Conservation (phyloP, 2,113 vertebrate genomes). For the Pomatorhinus ruficollis region DNA sequence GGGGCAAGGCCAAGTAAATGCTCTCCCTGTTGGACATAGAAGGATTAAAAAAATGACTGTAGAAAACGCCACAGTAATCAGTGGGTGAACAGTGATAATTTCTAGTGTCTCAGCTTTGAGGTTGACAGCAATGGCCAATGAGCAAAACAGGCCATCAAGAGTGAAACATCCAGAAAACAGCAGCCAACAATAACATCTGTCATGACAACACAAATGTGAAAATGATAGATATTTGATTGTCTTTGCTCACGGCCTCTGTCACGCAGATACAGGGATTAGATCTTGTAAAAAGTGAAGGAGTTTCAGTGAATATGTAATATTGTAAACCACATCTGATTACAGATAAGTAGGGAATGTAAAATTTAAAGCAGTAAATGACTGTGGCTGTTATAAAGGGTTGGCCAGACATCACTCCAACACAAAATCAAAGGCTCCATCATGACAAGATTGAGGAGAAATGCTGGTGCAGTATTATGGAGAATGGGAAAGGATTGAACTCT, state of each 20-base stretch:
- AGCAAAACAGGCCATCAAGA: not conserved
- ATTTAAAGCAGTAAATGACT: not conserved
- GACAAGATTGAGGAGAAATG: not conserved
- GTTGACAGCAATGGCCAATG: not conserved
- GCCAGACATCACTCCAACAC: not conserved
- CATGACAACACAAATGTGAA: not conserved
- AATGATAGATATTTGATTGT: accelerated
- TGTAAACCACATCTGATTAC: not conserved
- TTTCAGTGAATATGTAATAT: not conserved
- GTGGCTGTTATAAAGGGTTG: not conserved
- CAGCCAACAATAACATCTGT: not conserved
- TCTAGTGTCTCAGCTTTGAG: not conserved
- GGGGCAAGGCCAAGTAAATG: not conserved
- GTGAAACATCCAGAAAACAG: not conserved
- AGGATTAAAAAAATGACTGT: not conserved
- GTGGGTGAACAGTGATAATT: not conserved
- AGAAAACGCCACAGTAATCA: not conserved
- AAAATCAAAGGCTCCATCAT: not conserved
- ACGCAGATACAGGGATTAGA: not conserved
- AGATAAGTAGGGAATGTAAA: not conserved
- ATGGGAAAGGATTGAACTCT: not conserved
- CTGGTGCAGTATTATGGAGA: not conserved
- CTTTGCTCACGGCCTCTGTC: not conserved
- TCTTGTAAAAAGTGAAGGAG: not conserved
- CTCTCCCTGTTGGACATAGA: too few species aligned